phyloP scores from a whole-genome alignment of 2,888 invertebrate genomes.

The Sesamia inferens region DNA sequence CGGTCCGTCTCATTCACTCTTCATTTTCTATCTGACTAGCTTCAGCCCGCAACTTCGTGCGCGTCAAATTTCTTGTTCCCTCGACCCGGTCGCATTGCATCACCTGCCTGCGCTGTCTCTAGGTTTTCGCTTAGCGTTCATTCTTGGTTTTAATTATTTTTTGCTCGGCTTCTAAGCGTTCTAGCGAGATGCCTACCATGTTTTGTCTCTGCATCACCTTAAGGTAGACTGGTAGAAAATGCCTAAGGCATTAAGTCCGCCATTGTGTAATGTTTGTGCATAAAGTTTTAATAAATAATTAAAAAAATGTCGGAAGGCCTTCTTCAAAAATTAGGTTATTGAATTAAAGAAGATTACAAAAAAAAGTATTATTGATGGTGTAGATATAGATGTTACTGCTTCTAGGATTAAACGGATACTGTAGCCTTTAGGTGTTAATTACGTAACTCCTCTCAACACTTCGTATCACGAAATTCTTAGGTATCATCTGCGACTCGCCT shows the following conservation, averaged over 20 bases:
- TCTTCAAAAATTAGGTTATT: neutral
- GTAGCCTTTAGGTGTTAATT: neutral
- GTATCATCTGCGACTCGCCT: constrained; percentile 1
- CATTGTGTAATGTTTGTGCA: too few relatives aligned
- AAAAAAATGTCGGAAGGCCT: neutral
- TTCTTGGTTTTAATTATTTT: neutral
- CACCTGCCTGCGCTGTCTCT: neutral
- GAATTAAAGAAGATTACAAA: neutral
- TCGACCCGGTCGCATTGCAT: neutral
- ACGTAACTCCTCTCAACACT: constrained; percentile 14
- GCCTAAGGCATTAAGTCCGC: too few relatives aligned
- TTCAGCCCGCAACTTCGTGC: neutral
- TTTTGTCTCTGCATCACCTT: too few relatives aligned
- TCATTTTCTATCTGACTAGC: neutral
- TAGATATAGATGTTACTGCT: neutral
- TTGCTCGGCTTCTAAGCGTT: neutral
- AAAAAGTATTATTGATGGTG: neutral
- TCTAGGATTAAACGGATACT: neutral
- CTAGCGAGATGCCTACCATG: neutral
- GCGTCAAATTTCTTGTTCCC: neutral
- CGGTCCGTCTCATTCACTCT: too few relatives aligned
- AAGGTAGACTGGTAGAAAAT: too few relatives aligned
- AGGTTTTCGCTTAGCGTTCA: neutral
- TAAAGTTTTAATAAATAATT: too few relatives aligned
- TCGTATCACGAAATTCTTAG: constrained; percentile 11